phyloP scores from a whole-genome alignment of 2,888 invertebrate genomes.

The Zeuzera pyrina region DNA sequence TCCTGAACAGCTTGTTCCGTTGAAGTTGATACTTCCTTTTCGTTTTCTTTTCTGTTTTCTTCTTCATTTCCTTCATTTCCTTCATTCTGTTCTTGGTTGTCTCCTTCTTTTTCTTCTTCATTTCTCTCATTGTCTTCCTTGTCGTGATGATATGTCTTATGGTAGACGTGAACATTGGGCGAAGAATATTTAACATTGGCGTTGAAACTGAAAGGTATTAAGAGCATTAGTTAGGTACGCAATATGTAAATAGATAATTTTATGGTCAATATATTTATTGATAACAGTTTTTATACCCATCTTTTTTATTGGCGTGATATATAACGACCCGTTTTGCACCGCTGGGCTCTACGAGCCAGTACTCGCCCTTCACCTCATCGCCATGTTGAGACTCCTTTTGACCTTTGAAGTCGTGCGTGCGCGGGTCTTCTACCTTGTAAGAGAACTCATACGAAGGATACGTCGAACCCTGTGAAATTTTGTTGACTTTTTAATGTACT shows the following conservation, averaged over 20 bases:
- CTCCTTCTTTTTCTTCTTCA: neutral
- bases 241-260: too few species aligned
- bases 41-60: conserved; percentile 7
- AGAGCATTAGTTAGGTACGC: too few species aligned
- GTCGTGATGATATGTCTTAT: conserved; percentile 10
- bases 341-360: conserved; percentile 68
- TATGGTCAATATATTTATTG: too few species aligned
- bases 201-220: conserved; percentile 19
- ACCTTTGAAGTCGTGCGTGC: conserved; percentile 69
- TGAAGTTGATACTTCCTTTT: conserved; percentile 8
- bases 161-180: too few species aligned
- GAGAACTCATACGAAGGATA: conserved; percentile 69
- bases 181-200: conserved; percentile 20
- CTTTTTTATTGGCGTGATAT: conserved; percentile 65
- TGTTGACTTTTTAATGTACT: neutral
- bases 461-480: conserved; percentile 39
- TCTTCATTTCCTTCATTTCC: conserved; percentile 3
- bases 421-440: conserved; percentile 69
- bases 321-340: conserved; percentile 65
- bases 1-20: conserved; percentile 8
- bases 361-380: conserved; percentile 63
- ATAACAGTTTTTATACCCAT: conserved; percentile 63
- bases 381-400: conserved; percentile 64
- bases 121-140: conserved; percentile 5
- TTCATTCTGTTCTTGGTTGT: conserved; percentile 2